Evolutionary conservation across 1,140 invertebrate species (phyloP).

Genomic region (Drosophila sp.): DNA sequence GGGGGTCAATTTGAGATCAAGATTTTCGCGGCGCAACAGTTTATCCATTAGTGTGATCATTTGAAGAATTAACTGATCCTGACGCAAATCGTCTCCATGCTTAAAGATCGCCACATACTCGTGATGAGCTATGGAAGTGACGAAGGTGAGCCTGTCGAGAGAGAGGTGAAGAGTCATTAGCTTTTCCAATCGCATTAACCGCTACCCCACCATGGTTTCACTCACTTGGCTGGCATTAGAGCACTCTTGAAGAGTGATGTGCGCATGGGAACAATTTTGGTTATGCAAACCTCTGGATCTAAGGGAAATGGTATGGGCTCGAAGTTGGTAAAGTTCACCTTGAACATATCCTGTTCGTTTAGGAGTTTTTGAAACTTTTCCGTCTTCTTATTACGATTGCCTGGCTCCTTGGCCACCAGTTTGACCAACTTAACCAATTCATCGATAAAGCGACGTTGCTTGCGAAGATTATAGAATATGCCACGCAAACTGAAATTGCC

Average conservation of each 20-base stretch:
- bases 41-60: conserved; percentile 99
- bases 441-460: conserved; percentile 96
- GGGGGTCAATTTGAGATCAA: conserved; percentile 97
- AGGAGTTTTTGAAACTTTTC: conserved; percentile 93
- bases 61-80: conserved; percentile 98
- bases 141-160: conserved; percentile 89
- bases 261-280: conserved; percentile 94
- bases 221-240: conserved; percentile 95
- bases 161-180: neutral
- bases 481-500: conserved; percentile 85
- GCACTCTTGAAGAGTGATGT: conserved; percentile 98
- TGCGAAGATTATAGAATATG: conserved; percentile 88
- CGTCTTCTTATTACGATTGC: conserved; percentile 95
- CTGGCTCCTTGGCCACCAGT: conserved; percentile 94
- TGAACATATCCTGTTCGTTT: conserved; percentile 91
- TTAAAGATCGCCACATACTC: conserved; percentile 99
- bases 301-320: conserved; percentile 96
- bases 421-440: conserved; percentile 96
- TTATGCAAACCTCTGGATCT: conserved; percentile 95
- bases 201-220: conserved; percentile 83
- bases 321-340: conserved; percentile 95
- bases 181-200: neutral
- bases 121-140: conserved; percentile 88
- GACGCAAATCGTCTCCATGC: conserved; percentile 98
- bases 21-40: conserved; percentile 94